Conservation (phyloP, 2,113 vertebrate species). For the Antidorcas marsupialis region DNA sequence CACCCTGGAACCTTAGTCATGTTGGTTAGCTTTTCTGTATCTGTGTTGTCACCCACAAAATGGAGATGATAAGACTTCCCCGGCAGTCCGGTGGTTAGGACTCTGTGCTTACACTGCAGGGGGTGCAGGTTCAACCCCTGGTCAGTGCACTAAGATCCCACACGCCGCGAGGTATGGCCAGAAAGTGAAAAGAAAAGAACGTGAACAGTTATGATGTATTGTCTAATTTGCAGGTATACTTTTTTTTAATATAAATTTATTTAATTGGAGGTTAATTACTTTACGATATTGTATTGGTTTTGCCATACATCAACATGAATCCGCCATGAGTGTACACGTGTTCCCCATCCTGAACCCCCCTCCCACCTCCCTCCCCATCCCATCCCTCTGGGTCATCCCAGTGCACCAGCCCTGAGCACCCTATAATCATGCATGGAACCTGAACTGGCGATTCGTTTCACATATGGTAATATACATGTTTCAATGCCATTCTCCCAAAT, state of each 20-base stretch:
- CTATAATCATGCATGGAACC: too few species aligned
- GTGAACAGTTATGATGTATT: background rate
- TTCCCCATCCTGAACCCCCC: too few species aligned
- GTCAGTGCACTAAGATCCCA: background rate
- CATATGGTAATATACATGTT: too few species aligned
- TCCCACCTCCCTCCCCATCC: too few species aligned
- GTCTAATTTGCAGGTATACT: background rate
- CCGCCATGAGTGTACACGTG: too few species aligned
- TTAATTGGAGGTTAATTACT: too few species aligned
- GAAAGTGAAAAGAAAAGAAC: background rate
- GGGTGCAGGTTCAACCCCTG: background rate
- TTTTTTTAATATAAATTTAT: background rate
- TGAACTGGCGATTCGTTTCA: too few species aligned
- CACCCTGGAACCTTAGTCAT: background rate
- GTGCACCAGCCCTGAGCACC: too few species aligned
- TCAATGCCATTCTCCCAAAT: too few species aligned
- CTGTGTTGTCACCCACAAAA: background rate
- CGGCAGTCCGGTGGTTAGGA: fast-evolving
- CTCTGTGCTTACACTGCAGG: background rate
- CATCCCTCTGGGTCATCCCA: too few species aligned
- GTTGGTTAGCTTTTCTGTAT: background rate
- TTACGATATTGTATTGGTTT: too few species aligned
- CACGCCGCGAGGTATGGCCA: background rate
- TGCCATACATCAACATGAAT: too few species aligned
- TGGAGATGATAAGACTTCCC: background rate